Evolutionary conservation across 2,888 invertebrate species (phyloP), one percentile per base, ranked within the genome.

Genomic region (Nemapogon koenigi): DNA sequence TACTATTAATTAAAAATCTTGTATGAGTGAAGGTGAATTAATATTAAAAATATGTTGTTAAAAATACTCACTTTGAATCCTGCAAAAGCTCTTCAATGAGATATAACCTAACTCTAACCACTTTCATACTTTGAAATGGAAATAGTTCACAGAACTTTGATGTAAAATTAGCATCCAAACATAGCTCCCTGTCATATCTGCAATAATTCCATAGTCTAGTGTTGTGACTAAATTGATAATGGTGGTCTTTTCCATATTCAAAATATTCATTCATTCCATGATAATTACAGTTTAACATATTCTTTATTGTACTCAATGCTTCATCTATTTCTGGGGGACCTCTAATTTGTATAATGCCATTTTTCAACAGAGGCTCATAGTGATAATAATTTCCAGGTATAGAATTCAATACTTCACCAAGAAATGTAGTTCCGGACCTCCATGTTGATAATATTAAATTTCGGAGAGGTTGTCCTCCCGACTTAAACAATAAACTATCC

Each of bases 391-490:
- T 94, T 18, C 87, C 92, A 13, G 94, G 93, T 59, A 92, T 84
- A 16, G 91, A 83, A 61, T 91, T 91, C 32, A 94, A 62, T 29
- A 93, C 84, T 55, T 93, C 93, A 38, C 93, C 94, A 37, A 94
- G 80, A 62, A 94, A 94, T 22, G 94, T 94, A 14, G 94, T 93
- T 4, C 94, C 94, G 3, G 92, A 91, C 49, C 94, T 82, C 92
- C 94, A 94, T 10, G 91, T 91, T n/a, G 93, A 91, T 42, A 93
- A 71, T 46, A 94, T 86, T 32, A 94, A 64, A 61, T 87, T 91
- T 46, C 89, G 81, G 40, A 91, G 58, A 3, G 93, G 93, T 40
- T 72, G 80, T 10, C 92, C 92, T 28, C 84, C 84, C 27, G 83
- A 78, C 49, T 87, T 88, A 11, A 37, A 11, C 28, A 37, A 28